phyloP scores from a whole-genome alignment of 2,888 invertebrate species.

The Ichneumoninae sp. region DNA sequence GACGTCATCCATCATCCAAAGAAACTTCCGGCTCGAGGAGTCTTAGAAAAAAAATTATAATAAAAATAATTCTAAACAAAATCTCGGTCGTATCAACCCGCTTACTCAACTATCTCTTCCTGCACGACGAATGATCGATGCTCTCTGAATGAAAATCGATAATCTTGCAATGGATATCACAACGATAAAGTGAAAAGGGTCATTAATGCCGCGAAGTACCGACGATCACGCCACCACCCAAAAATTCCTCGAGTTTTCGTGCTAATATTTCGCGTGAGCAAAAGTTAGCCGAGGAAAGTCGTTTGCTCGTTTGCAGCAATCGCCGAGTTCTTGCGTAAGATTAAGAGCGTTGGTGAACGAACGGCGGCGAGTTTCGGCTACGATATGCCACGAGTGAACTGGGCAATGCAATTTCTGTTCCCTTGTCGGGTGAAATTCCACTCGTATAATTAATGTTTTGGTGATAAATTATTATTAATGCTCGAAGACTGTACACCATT shows the following conservation, averaged over 20 bases:
- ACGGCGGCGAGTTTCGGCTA: conserved; percentile 28
- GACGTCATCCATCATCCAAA: conserved; percentile 6
- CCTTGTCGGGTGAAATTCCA: neutral
- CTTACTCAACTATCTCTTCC: neutral
- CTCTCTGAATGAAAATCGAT: neutral
- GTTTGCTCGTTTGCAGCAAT: conserved; percentile 3
- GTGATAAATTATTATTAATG: neutral
- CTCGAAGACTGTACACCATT: neutral
- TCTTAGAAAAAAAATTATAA: neutral
- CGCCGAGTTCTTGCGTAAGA: conserved; percentile 39
- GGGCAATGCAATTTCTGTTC: conserved; percentile 7
- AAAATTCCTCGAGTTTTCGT: conserved; percentile 23
- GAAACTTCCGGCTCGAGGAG: neutral
- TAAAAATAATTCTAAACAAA: neutral
- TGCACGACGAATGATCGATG: conserved; percentile 3
- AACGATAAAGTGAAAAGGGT: neutral
- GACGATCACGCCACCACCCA: neutral
- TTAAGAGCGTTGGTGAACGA: conserved; percentile 1
- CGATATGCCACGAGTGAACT: neutral
- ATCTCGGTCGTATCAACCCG: neutral
- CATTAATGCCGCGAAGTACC: conserved; percentile 4
- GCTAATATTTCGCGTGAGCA: conserved; percentile 34
- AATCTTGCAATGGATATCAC: neutral
- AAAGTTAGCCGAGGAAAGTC: conserved; percentile 45
- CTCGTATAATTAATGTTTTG: neutral